Evolutionary conservation across 2,888 invertebrate species (phyloP).

Genomic region (Cantharis rufa): DNA sequence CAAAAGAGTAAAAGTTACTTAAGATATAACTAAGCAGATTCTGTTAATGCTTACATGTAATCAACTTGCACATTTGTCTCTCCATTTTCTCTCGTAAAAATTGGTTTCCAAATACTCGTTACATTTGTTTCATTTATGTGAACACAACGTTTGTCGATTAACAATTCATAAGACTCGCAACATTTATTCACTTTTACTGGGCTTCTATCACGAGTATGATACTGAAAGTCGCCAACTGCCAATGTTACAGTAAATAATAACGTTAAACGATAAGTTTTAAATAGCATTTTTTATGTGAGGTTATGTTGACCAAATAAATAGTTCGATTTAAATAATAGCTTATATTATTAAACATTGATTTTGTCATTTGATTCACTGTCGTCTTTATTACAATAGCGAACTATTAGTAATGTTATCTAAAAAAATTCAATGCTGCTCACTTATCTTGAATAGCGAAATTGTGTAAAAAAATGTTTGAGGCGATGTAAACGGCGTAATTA

Average conservation of each 20-base stretch:
- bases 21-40: not conserved
- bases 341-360: not conserved
- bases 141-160: constrained; percentile 69
- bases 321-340: not conserved
- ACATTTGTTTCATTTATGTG: constrained; percentile 63
- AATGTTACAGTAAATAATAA: constrained; percentile 1
- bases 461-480: not conserved
- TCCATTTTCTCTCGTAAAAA: constrained; percentile 69
- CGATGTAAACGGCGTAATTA: not conserved
- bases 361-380: not conserved
- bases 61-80: constrained; percentile 60
- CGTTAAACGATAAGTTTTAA: not conserved
- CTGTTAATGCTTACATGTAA: constrained; percentile 48
- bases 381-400: not conserved
- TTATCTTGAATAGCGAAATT: not conserved
- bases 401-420: not conserved
- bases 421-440: not conserved
- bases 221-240: constrained; percentile 1
- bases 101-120: constrained; percentile 63
- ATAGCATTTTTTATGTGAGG: constrained; percentile 13
- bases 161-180: constrained; percentile 73
- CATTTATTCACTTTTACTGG: constrained; percentile 72
- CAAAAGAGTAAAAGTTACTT: constrained; percentile 31
- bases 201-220: constrained; percentile 5
- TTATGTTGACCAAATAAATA: not conserved